Percentiles rank a stretch among this genome's conserved stretches.
Evolutionary conservation across 1,140 invertebrate genomes (phyloP).

Genomic region (Solenopsis invicta): DNA sequence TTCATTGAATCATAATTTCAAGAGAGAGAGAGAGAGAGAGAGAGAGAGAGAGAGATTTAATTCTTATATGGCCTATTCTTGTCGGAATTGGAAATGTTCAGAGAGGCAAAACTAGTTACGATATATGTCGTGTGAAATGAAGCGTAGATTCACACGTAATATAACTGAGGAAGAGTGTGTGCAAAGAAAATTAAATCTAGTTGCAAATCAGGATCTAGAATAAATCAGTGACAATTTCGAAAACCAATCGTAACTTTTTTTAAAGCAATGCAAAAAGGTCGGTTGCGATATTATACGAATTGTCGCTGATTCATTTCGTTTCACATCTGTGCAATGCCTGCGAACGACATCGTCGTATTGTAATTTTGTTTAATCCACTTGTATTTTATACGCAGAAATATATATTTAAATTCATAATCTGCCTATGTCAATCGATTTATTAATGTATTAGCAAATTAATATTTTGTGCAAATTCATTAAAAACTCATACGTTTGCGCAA

Average conservation of each 20-base stretch:
- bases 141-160: background rate
- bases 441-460: constrained; percentile 56
- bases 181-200: background rate
- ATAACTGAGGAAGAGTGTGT: background rate
- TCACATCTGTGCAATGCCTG: background rate
- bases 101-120: background rate
- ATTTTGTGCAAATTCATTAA: constrained; percentile 54
- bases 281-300: background rate
- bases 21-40: too few relatives aligned
- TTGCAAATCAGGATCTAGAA: background rate
- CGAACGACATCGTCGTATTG: constrained; percentile 1
- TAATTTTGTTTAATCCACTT: constrained; percentile 39
- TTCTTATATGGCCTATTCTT: background rate
- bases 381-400: constrained; percentile 24
- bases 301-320: background rate
- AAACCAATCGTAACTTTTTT: background rate
- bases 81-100: background rate
- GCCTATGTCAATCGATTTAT: constrained; percentile 41
- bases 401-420: constrained; percentile 44
- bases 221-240: background rate
- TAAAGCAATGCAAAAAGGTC: background rate
- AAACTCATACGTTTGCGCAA: constrained; percentile 23
- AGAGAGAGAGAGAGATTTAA: background rate
- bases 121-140: background rate
- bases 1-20: constrained; percentile 15